Conservation (phyloP, 2,888 invertebrate species). For the Oscheius onirici region DNA sequence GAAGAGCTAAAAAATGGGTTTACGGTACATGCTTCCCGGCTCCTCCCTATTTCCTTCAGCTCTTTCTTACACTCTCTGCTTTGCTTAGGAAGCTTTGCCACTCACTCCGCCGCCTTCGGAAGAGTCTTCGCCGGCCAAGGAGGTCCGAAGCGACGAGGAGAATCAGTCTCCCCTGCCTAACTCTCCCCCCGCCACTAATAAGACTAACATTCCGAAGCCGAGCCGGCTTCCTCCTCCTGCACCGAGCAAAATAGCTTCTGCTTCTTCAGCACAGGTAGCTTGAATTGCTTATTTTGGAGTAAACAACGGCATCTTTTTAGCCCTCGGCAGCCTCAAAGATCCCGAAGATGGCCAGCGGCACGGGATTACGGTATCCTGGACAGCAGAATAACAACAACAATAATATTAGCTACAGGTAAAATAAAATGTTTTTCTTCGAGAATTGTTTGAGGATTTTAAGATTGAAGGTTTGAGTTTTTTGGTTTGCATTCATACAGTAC, state of each 20-base stretch:
- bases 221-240: conserved; percentile 14
- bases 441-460: no score
- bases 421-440: not conserved
- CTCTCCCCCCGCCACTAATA: conserved; percentile 6
- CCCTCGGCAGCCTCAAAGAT: conserved; percentile 6
- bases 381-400: conserved; percentile 16
- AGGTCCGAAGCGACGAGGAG: conserved; percentile 16
- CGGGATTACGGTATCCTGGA: conserved; percentile 1
- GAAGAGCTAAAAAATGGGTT: no score
- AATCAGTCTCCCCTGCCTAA: conserved; percentile 19
- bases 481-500: no score
- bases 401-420: conserved; percentile 13
- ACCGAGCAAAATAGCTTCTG: conserved; percentile 7
- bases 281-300: not conserved
- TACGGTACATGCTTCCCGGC: not conserved
- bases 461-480: no score
- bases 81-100: conserved; percentile 21
- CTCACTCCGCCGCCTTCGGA: conserved; percentile 31
- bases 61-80: conserved; percentile 5
- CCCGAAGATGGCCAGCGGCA: conserved; percentile 34
- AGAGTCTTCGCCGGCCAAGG: conserved; percentile 17
- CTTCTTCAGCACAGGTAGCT: conserved; percentile 8
- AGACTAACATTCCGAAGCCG: conserved; percentile 29
- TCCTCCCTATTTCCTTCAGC: not conserved
- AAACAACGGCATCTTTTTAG: conserved; percentile 15